Conservation (phyloP, 2,797 vertebrate species). For the Enteromius radiatus region DNA sequence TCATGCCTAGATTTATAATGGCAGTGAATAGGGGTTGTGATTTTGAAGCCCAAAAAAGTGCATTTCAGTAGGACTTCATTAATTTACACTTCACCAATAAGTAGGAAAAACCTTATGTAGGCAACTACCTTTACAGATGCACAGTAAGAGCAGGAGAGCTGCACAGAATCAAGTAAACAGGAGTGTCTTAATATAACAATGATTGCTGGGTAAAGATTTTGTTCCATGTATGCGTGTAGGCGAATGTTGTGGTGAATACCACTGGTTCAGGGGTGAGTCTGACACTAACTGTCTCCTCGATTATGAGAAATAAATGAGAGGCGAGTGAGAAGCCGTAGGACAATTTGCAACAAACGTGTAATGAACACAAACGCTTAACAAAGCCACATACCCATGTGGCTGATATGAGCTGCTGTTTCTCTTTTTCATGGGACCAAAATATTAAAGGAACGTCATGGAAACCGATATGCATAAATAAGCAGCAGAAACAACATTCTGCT, state of each 20-base stretch:
- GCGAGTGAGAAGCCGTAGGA: conserved; percentile 60
- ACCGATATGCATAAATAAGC: conserved; percentile 11
- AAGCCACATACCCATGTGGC: conserved; percentile 11
- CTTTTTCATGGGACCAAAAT: neutral
- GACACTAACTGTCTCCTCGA: conserved; percentile 57
- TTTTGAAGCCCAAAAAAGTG: neutral
- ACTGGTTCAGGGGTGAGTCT: conserved; percentile 36
- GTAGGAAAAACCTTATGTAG: neutral
- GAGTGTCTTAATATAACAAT: neutral
- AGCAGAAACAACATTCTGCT: conserved; percentile 17
- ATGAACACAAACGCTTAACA: conserved; percentile 55
- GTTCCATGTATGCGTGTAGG: conserved; percentile 20
- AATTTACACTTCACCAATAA: neutral
- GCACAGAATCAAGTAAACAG: neutral
- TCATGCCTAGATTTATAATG: neutral
- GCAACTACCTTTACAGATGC: neutral
- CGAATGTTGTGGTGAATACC: conserved; percentile 21
- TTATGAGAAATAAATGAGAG: conserved; percentile 65
- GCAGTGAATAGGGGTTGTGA: neutral
- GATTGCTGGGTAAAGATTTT: neutral
- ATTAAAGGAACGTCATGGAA: conserved; percentile 5
- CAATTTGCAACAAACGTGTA: conserved; percentile 64
- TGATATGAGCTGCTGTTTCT: conserved; percentile 3
- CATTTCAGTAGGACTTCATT: too few relatives aligned
- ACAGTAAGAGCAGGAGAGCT: neutral